phyloP scores from a whole-genome alignment of 2,797 vertebrate species.

The Paramormyrops hopkinsi region DNA sequence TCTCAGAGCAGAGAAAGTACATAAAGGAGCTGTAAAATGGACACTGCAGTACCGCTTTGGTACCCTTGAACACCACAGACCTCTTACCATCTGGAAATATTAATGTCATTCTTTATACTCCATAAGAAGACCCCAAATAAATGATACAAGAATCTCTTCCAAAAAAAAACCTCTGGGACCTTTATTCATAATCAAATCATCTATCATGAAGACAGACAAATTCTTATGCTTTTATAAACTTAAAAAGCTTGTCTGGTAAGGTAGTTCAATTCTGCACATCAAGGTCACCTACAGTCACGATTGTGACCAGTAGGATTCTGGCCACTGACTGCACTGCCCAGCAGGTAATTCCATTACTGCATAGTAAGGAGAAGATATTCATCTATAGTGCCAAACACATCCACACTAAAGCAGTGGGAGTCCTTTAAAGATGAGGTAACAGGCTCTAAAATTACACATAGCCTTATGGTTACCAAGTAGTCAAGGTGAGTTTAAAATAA shows the following conservation, averaged over 20 bases:
- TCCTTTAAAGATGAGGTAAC: conserved; percentile 14
- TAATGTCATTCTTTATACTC: background rate
- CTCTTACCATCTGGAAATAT: background rate
- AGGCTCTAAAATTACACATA: conserved; percentile 6
- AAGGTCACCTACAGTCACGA: conserved; percentile 39
- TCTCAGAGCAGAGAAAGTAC: background rate
- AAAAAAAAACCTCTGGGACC: background rate
- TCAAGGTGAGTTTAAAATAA: conserved; percentile 24
- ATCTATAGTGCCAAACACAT: conserved; percentile 22
- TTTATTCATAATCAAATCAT: background rate
- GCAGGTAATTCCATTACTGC: conserved; percentile 33
- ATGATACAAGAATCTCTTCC: background rate
- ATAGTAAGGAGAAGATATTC: conserved; percentile 18
- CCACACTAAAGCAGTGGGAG: conserved; percentile 22
- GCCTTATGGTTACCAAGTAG: conserved; percentile 14
- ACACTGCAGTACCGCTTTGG: background rate
- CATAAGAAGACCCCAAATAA: background rate
- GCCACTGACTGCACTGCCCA: conserved; percentile 24
- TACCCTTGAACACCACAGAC: background rate
- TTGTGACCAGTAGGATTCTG: conserved; percentile 25
- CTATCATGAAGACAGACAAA: background rate
- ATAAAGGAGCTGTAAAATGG: background rate
- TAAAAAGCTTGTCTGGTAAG: background rate
- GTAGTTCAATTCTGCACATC: conserved; percentile 20
- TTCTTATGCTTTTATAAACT: background rate